phyloP scores from a whole-genome alignment of 1,140 invertebrate genomes.

The Brachionus calyciflorus region DNA sequence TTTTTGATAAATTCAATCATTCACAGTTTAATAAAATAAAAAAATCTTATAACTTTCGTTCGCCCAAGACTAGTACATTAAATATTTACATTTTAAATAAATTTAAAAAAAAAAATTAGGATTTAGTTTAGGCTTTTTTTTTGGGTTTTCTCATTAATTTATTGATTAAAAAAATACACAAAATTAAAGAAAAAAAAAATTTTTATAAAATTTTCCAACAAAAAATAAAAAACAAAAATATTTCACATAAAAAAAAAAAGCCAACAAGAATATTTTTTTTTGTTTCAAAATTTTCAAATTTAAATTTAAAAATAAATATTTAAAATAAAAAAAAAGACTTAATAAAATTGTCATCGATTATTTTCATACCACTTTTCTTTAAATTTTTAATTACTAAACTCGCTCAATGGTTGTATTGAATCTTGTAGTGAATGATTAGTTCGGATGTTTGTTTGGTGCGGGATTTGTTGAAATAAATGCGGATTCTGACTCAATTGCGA shows the following conservation, averaged over 20 bases:
- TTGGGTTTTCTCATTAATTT: slow-evolving; percentile 15
- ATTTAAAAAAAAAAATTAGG: neutral
- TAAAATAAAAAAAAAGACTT: too few species aligned
- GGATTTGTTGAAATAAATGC: slow-evolving; percentile 1
- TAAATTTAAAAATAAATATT: slow-evolving; percentile 20
- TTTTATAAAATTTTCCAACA: too few species aligned
- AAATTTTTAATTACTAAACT: slow-evolving; percentile 16
- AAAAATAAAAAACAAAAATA: slow-evolving; percentile 3
- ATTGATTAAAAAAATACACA: slow-evolving; percentile 21
- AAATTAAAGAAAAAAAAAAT: neutral
- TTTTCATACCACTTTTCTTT: neutral
- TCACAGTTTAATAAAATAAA: too few species aligned
- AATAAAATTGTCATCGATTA: slow-evolving; percentile 37
- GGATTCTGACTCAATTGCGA: slow-evolving; percentile 30
- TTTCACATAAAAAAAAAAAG: slow-evolving; percentile 14
- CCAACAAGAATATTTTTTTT: neutral
- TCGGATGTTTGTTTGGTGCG: slow-evolving; percentile 1
- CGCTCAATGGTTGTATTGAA: neutral
- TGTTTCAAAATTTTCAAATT: neutral
- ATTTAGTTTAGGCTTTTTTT: slow-evolving; percentile 7
- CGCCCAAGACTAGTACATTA: too few species aligned
- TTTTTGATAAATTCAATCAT: too few species aligned
- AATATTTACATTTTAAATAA: neutral
- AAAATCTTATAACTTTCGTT: too few species aligned
- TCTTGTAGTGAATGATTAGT: slow-evolving; percentile 7